Conservation (phyloP, 2,888 invertebrate species). For the Sesia bembeciformis region DNA sequence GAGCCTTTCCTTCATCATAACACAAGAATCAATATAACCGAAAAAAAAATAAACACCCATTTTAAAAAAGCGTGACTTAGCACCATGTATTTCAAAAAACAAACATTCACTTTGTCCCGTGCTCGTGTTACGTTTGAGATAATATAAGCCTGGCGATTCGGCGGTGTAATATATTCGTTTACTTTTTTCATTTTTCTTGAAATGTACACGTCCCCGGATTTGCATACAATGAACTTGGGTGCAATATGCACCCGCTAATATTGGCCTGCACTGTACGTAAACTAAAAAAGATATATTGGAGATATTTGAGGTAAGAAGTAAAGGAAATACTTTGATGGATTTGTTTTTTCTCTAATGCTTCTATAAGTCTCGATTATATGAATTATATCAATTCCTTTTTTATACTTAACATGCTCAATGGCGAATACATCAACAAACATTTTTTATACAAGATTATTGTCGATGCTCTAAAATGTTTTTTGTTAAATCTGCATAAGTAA, state of each 20-base stretch:
- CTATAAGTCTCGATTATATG: too few relatives aligned
- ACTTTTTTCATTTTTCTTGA: conserved; percentile 38
- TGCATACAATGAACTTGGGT: conserved; percentile 66
- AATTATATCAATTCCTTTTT: too few relatives aligned
- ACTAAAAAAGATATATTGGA: conserved; percentile 18
- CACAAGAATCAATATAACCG: too few relatives aligned
- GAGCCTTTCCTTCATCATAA: too few relatives aligned
- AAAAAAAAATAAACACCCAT: not conserved
- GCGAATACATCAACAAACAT: too few relatives aligned
- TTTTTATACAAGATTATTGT: too few relatives aligned
- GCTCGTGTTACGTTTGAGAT: conserved; percentile 44
- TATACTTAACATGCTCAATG: too few relatives aligned
- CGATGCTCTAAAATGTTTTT: too few relatives aligned
- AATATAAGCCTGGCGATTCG: conserved; percentile 43
- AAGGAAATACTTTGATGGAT: not conserved
- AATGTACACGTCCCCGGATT: conserved; percentile 61
- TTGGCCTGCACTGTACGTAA: conserved; percentile 10
- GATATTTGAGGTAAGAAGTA: not conserved
- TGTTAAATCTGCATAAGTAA: too few relatives aligned
- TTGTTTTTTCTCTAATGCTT: not conserved
- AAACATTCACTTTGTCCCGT: conserved; percentile 30
- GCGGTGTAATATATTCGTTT: conserved; percentile 6
- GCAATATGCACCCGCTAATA: conserved; percentile 62
- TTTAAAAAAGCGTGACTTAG: conserved; percentile 19
- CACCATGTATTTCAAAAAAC: conserved; percentile 12